Base-by-base conservation (phyloP, 1,140 invertebrate genomes). In the Hestina assimilis region DNA sequence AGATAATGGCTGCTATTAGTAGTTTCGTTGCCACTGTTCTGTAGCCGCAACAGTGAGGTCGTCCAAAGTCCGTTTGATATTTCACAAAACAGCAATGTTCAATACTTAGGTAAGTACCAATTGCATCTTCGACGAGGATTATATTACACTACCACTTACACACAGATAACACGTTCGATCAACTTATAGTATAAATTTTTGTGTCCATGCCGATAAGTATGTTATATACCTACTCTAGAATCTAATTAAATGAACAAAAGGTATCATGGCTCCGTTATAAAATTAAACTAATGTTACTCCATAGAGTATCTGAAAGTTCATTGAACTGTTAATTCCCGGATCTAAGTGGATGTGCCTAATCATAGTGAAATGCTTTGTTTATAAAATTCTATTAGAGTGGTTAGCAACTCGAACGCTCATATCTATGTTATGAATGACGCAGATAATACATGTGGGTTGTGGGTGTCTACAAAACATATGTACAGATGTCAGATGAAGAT, bases 271-370 rank as follows among this genome's bases (percentile, higher is more conserved):
- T 14, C 40, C 40, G 20, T 23, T 24, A 24, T 42, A 12, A 24
- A 42, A 42, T 42, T n/a, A 0, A 33, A 38, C 33, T 19, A 19
- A 38, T 38, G 33, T n/a, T 38, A 38, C 33, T 38, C 12, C 15
- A n/a, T 19, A 19, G 8, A 47, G 6, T 12, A 33, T 38, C 17
- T 11, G 17, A 23, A n/a, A 66, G 72, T 63, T 75, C 68, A 71
- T 17, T 66, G 69, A 69, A 69, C 69, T 64, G 31, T 50, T 63
- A 71, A 75, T 72, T 73, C 64, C 65, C 63, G 69, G 69, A 75
- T 70, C 59, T 72, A 55, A 46, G 54, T 54, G 55, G 47, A 64
- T 63, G 55, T 57, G 59, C 28, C 56, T 71, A 66, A 71, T 64
- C 61, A 56, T 59, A 56, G 42, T 35, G 28, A 59, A 58, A 63